These are phyloP conservation scores for Xyrichtys novacula DNA, from an alignment of 2,797 vertebrate species.

Conservation along the genomic window DNA sequence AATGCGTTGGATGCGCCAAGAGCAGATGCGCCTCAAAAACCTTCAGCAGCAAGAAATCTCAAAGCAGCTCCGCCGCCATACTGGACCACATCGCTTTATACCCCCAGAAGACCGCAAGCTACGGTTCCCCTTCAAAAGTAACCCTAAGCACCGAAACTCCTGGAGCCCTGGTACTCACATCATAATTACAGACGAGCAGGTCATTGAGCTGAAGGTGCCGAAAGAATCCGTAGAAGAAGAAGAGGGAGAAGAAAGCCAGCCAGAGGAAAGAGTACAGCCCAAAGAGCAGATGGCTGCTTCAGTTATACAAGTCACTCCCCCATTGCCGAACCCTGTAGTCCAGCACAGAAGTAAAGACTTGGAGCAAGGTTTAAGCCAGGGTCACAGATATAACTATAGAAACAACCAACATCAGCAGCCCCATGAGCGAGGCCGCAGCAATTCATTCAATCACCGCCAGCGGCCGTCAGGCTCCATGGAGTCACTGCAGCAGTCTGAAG, in stretches of 20 bases:
- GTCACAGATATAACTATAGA: slow-evolving; percentile 86
- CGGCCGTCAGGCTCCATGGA: slow-evolving; percentile 81
- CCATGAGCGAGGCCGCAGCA: slow-evolving; percentile 91
- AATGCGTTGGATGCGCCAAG: slow-evolving; percentile 95
- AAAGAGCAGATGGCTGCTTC: slow-evolving; percentile 80
- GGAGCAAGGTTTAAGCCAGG: slow-evolving; percentile 82
- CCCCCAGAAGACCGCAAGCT: slow-evolving; percentile 98
- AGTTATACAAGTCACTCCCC: slow-evolving; percentile 78
- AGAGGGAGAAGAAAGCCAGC: slow-evolving; percentile 68
- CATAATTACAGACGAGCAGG: slow-evolving; percentile 96
- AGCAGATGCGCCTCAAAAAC: slow-evolving; percentile 93
- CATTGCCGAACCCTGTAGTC: slow-evolving; percentile 67
- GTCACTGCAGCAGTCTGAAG: slow-evolving; percentile 77
- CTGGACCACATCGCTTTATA: slow-evolving; percentile 94
- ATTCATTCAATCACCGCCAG: slow-evolving; percentile 92
- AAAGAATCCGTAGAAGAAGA: slow-evolving; percentile 90
- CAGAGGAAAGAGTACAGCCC: slow-evolving; percentile 63
- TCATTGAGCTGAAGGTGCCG: slow-evolving; percentile 95
- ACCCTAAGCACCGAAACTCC: slow-evolving; percentile 96
- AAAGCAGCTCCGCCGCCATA: slow-evolving; percentile 94
- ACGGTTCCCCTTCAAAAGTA: slow-evolving; percentile 98
- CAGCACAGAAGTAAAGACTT: slow-evolving; percentile 82
- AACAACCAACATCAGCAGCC: slow-evolving; percentile 75
- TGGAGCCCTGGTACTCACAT: slow-evolving; percentile 99
- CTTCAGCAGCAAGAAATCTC: slow-evolving; percentile 98